A percentile compares a stretch with the other conserved stretches of the same genome.
phyloP scores from a whole-genome alignment of 1,140 invertebrate species.

The Phenacoccus solenopsis region DNA sequence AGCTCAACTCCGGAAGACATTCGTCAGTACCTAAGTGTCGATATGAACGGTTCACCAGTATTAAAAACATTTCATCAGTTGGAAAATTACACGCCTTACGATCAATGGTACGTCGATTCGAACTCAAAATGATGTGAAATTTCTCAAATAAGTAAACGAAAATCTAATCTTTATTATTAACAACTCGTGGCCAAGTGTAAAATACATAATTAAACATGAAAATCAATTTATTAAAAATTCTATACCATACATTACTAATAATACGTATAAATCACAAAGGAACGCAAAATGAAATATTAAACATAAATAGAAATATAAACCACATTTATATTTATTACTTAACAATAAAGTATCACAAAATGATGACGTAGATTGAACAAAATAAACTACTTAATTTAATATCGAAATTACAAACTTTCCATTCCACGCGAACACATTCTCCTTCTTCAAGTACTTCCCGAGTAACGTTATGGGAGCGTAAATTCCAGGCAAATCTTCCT shows the following conservation, averaged over 20 bases:
- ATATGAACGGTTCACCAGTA: constrained; percentile 42
- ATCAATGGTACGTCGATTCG: not conserved
- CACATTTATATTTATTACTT: not conserved
- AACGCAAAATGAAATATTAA: not conserved
- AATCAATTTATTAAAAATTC: not conserved
- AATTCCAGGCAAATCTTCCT: not conserved
- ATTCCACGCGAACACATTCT: constrained; percentile 23
- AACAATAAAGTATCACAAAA: not conserved
- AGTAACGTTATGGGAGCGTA: not conserved
- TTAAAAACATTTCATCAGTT: constrained; percentile 37
- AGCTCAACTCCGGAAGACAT: constrained; percentile 36
- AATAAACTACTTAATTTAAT: not conserved
- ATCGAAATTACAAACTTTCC: not conserved
- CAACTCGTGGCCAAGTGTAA: not conserved
- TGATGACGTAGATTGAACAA: not conserved
- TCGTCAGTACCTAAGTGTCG: constrained; percentile 45
- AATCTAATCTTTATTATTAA: not conserved
- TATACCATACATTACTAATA: too few species aligned
- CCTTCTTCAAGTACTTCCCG: constrained; percentile 27
- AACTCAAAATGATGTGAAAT: too few species aligned
- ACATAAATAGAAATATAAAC: too few species aligned
- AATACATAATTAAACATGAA: not conserved
- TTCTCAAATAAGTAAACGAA: too few species aligned
- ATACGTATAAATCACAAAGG: not conserved
- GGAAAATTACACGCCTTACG: not conserved